A percentile compares a stretch with the other conserved stretches of the same genome.
These are phyloP conservation scores for Bombyx mandarina DNA, from an alignment of 1,140 invertebrate species.

Conservation along the genomic window DNA sequence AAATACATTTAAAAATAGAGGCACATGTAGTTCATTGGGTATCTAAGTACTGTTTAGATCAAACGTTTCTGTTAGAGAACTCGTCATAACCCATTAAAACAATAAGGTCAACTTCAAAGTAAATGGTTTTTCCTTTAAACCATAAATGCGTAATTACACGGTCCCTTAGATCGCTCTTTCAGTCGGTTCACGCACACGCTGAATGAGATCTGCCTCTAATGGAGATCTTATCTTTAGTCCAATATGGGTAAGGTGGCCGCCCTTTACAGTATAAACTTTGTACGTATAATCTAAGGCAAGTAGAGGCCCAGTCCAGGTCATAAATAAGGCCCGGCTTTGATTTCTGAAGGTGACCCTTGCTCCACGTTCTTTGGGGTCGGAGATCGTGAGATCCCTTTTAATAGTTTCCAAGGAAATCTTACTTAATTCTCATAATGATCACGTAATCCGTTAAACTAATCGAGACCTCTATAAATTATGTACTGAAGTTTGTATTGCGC, in stretches of 20 bases:
- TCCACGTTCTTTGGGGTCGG: conserved; percentile 37
- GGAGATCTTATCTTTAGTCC: conserved; percentile 58
- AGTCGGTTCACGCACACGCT: conserved; percentile 46
- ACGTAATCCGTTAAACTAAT: conserved; percentile 38
- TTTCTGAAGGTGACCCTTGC: conserved; percentile 57
- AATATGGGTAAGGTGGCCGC: conserved; percentile 54
- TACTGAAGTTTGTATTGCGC: conserved; percentile 9
- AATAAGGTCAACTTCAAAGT: no score
- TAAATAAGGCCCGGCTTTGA: conserved; percentile 65
- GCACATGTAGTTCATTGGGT: no score
- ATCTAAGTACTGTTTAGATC: no score
- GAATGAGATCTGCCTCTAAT: conserved; percentile 61
- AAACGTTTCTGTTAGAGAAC: no score
- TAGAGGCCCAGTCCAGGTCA: conserved; percentile 50
- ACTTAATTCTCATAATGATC: conserved; percentile 52
- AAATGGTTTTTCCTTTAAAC: not conserved
- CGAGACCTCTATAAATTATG: conserved; percentile 31
- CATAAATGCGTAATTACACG: conserved; percentile 44
- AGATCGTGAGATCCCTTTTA: conserved; percentile 47
- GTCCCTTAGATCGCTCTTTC: conserved; percentile 25
- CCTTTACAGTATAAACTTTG: conserved; percentile 47
- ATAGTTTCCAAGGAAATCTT: conserved; percentile 54
- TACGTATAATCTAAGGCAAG: conserved; percentile 49
- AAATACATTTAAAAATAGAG: no score
- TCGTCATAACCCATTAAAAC: no score